These are phyloP conservation scores for Sceloporus tristichus DNA, from an alignment of 2,113 vertebrate genomes.

Conservation along the genomic window DNA sequence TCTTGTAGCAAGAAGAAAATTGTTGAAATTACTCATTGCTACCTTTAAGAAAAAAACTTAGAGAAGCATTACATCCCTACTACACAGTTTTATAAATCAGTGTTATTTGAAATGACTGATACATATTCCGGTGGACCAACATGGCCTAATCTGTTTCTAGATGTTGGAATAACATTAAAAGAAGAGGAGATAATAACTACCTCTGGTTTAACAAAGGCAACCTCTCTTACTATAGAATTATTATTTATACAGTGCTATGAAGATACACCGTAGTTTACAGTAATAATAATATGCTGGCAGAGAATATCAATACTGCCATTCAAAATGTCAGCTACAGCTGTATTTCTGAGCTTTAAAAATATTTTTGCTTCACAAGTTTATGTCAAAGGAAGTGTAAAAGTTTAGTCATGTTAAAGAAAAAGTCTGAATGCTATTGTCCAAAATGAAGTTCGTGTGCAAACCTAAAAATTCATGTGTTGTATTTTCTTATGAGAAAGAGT, in stretches of 20 bases:
- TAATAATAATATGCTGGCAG: not conserved
- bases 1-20: too few relatives aligned
- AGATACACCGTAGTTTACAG: not conserved
- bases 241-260: not conserved
- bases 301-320: not conserved
- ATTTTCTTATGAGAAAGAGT: not conserved
- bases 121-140: not conserved
- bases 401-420: not conserved
- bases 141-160: not conserved
- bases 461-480: not conserved
- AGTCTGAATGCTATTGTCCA: not conserved
- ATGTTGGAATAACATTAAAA: not conserved
- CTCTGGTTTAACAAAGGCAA: not conserved
- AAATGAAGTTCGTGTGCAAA: not conserved
- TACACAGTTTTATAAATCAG: too few relatives aligned
- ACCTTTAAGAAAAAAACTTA: too few relatives aligned
- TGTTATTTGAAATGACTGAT: too few relatives aligned
- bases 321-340: not conserved
- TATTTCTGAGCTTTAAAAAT: not conserved
- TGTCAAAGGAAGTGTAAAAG: not conserved
- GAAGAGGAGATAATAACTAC: accelerated
- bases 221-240: not conserved
- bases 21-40: too few relatives aligned
- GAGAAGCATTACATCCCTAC: too few relatives aligned
- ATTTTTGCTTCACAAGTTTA: not conserved